Conservation (phyloP, 2,113 vertebrate species). For the Brachyistius frenatus region DNA sequence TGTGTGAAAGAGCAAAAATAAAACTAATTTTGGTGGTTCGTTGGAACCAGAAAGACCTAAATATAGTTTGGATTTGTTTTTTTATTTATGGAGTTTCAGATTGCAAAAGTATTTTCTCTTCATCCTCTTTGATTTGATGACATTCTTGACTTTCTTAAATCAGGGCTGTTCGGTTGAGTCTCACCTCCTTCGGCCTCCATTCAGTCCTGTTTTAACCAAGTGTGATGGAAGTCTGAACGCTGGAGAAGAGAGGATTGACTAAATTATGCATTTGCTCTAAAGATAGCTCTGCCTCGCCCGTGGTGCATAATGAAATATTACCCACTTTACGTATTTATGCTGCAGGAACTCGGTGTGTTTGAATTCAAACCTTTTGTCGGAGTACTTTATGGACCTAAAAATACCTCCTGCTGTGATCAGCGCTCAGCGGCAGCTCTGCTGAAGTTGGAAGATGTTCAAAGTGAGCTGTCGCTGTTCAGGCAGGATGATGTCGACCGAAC, state of each 20-base stretch:
- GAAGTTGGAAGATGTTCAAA: constrained; percentile 4
- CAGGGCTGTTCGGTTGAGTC: not conserved
- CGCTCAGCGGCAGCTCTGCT: not conserved
- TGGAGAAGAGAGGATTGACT: constrained; percentile 40
- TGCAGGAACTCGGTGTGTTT: not conserved
- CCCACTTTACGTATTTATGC: constrained; percentile 54
- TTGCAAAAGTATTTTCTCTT: not conserved
- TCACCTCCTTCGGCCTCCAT: not conserved
- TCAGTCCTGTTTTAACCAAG: not conserved
- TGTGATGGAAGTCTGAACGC: constrained; percentile 5
- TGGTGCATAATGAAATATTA: constrained; percentile 46
- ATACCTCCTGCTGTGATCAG: constrained; percentile 23
- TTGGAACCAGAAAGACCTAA: too few species aligned
- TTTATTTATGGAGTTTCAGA: too few species aligned
- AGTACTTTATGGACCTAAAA: constrained; percentile 28
- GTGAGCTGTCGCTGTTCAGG: not conserved
- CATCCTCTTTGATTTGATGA: not conserved
- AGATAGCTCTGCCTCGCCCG: constrained; percentile 51
- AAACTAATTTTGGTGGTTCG: not conserved
- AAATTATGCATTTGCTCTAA: constrained; percentile 71
- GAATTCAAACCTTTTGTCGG: constrained; percentile 25
- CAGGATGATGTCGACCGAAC: not conserved
- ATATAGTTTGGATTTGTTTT: too few species aligned
- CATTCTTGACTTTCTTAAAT: not conserved
- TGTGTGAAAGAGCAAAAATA: not conserved